Evolutionary conservation across 2,797 vertebrate species (phyloP).

Genomic region (Phrynocephalus guinanensis): DNA sequence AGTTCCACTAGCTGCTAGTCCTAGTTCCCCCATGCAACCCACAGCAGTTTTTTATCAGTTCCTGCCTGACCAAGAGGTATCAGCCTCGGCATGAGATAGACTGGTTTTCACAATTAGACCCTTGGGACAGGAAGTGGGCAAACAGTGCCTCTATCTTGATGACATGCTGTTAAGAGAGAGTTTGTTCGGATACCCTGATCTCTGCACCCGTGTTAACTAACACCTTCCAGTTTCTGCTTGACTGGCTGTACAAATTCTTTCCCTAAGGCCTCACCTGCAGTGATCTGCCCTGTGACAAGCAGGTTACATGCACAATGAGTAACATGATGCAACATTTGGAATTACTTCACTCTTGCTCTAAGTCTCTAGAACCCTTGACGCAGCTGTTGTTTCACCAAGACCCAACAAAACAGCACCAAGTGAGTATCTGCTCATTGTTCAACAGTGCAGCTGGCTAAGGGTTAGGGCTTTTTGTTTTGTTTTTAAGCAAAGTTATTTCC

Average conservation of each 20-base stretch:
- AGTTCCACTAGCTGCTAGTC: not conserved
- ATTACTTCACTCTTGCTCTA: not conserved
- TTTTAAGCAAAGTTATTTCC: conserved; percentile 49
- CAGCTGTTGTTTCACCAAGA: conserved; percentile 19
- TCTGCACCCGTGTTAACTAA: not conserved
- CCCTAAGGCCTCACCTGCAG: not conserved
- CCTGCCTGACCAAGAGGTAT: too few species aligned
- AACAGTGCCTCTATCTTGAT: not conserved
- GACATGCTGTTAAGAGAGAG: not conserved
- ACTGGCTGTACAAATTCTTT: not conserved
- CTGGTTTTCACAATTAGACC: not conserved
- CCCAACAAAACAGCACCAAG: not conserved
- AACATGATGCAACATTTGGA: conserved; percentile 18
- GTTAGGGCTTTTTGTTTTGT: conserved; percentile 45
- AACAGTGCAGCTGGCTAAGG: conserved; percentile 50
- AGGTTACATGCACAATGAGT: not conserved
- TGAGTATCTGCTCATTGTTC: conserved; percentile 40
- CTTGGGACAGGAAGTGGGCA: not conserved
- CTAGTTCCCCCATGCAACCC: not conserved
- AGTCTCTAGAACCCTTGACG: conserved; percentile 7
- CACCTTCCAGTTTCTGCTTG: conserved; percentile 19
- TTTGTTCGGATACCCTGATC: not conserved
- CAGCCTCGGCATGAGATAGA: not conserved
- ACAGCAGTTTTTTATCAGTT: not conserved
- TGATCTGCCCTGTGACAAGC: conserved; percentile 21